Percentiles rank a stretch among this genome's conserved stretches.
phyloP scores from a whole-genome alignment of 2,888 invertebrate genomes.

The Carpatolechia fugitivella region DNA sequence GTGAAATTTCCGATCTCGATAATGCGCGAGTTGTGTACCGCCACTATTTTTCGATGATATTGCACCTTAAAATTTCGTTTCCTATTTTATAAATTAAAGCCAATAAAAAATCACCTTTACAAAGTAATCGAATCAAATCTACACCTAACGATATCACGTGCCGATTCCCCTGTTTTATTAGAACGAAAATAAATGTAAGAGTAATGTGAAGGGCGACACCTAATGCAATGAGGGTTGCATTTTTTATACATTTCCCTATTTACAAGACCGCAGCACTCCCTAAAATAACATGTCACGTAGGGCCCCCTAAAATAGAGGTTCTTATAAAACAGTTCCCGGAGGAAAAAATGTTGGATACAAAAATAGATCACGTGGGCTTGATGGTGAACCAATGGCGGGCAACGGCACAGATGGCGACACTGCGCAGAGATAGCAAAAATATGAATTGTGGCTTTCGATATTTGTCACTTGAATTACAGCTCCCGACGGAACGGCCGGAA shows the following conservation, averaged over 20 bases:
- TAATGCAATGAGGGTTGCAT: conserved; percentile 40
- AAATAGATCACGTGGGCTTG: conserved; percentile 76
- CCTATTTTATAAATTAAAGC: conserved; percentile 25
- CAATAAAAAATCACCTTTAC: not conserved
- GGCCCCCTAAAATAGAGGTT: conserved; percentile 57
- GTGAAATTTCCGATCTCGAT: conserved; percentile 78
- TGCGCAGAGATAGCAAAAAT: conserved; percentile 76
- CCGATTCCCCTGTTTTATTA: conserved; percentile 1
- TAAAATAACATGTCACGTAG: conserved; percentile 65
- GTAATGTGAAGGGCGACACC: conserved; percentile 10
- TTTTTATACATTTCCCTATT: conserved; percentile 54
- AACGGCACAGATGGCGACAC: conserved; percentile 74
- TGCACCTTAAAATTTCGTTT: conserved; percentile 27
- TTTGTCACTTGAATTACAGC: conserved; percentile 80
- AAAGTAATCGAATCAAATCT: not conserved
- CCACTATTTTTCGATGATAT: conserved; percentile 61
- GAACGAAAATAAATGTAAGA: conserved; percentile 9
- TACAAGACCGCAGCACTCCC: conserved; percentile 47
- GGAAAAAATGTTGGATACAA: conserved; percentile 69
- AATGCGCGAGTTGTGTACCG: conserved; percentile 58
- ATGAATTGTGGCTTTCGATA: conserved; percentile 78
- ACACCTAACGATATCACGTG: conserved; percentile 1
- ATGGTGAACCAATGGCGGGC: conserved; percentile 75
- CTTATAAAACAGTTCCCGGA: conserved; percentile 73
- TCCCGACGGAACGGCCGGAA: conserved; percentile 65